phyloP scores from a whole-genome alignment of 1,140 invertebrate genomes.

The Danaus melanippus region DNA sequence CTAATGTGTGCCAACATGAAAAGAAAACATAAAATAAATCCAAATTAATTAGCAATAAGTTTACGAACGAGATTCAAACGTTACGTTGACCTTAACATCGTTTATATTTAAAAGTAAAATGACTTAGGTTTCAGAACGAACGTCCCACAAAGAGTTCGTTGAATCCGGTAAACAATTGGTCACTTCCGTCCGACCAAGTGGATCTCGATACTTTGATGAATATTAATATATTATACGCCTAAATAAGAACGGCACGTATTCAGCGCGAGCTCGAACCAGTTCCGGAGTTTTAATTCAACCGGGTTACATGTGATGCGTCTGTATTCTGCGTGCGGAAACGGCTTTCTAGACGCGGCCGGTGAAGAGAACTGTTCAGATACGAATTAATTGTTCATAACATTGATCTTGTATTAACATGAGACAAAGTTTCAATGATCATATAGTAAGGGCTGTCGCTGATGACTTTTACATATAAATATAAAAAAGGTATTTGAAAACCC shows the following conservation, averaged over 20 bases:
- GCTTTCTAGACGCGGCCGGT: constrained; percentile 45
- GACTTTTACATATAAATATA: too few relatives aligned
- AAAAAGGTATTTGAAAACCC: too few relatives aligned
- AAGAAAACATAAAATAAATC: too few relatives aligned
- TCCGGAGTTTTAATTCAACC: constrained; percentile 22
- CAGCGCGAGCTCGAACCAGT: constrained; percentile 4
- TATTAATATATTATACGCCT: constrained; percentile 35
- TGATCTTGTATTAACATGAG: too few relatives aligned
- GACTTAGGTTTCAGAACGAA: constrained; percentile 5
- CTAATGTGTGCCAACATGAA: not conserved
- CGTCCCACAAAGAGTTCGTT: constrained; percentile 48
- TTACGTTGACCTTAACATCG: constrained; percentile 16
- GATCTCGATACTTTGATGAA: constrained; percentile 33
- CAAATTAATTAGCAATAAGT: too few relatives aligned
- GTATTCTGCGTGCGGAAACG: constrained; percentile 37
- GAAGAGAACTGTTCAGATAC: not conserved
- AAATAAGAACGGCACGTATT: constrained; percentile 23
- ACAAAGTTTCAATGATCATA: too few relatives aligned
- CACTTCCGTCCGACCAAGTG: constrained; percentile 46
- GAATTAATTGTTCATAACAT: too few relatives aligned
- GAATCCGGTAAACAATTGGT: constrained; percentile 52
- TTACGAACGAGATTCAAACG: too few relatives aligned
- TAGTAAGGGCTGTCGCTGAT: too few relatives aligned
- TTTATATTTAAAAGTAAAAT: constrained; percentile 18
- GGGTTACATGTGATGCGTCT: constrained; percentile 30